Evolutionary conservation across 1,140 invertebrate species (phyloP).

Genomic region (Eufriesea mexicana): DNA sequence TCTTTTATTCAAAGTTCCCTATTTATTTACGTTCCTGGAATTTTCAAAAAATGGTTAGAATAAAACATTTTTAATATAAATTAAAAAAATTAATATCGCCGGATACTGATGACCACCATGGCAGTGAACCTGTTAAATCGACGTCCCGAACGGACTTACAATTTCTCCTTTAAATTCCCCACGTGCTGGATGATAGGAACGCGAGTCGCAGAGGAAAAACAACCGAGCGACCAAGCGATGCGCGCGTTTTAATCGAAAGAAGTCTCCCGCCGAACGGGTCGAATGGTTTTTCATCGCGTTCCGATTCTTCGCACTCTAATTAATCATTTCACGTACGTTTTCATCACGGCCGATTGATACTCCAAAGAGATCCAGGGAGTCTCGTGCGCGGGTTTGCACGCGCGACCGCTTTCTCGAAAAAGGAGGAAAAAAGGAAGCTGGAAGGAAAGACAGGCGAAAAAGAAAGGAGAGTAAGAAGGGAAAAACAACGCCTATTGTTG

Average conservation of each 20-base stretch:
- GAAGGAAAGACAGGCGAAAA: not conserved
- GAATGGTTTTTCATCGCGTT: not conserved
- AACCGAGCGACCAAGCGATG: not conserved
- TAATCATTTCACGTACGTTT: slow-evolving; percentile 30
- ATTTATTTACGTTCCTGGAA: too few species aligned
- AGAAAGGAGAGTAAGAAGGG: not conserved
- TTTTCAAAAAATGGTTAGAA: too few species aligned
- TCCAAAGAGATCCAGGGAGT: not conserved
- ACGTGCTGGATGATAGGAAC: not conserved
- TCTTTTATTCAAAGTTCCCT: too few species aligned
- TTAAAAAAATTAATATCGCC: too few species aligned
- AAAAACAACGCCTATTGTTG: not conserved
- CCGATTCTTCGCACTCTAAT: slow-evolving; percentile 22
- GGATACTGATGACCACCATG: too few species aligned
- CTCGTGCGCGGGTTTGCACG: not conserved
- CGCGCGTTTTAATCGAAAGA: slow-evolving; percentile 26
- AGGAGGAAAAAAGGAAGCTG: not conserved
- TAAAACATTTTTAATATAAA: too few species aligned
- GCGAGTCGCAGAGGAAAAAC: not conserved
- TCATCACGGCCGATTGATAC: slow-evolving; percentile 3
- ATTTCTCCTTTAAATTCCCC: not conserved
- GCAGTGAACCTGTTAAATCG: too few species aligned
- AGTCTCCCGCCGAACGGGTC: not conserved
- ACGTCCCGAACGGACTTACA: too few species aligned
- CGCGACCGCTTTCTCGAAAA: not conserved